Evolutionary conservation across 2,113 vertebrate species (phyloP), one percentile per base, ranked within the genome.

Genomic region (Coregonus clupeaformis): DNA sequence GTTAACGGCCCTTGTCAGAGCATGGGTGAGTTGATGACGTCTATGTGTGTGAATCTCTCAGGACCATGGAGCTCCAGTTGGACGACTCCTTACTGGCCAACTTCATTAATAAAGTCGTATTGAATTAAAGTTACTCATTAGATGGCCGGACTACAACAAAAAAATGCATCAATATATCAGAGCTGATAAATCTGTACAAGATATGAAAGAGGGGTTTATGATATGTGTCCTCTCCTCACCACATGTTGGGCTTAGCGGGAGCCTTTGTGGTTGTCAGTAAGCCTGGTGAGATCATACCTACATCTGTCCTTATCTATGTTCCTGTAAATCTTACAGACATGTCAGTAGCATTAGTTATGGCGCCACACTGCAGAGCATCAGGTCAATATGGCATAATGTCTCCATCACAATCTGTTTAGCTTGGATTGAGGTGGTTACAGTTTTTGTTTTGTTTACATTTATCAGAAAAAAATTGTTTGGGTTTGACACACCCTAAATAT

Each of bases 1-100:
- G 68, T 88, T 87, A 88, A 68, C 63, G 3, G 73, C 69, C 80
- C 67, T 67, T 79, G 84, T 83, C 84, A 83, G 87, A 76, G 79
- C 76, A 73, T 77, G 71, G 27, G 36, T 73, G 83, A 85, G 80
- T 76, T 18, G 42, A 16, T 77, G 78, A 71, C 65, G 4, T 42
- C 69, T 78, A 47, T 81, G 72, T 68, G 52, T 68, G 47, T 77
- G 22, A 74, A 7, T 29, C 0, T 69, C 66, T 77, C 47, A 27
- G 25, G 16, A 52, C 49, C 16, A 52, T 52, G 16, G 49, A 52
- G 12, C 49, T 52, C 36, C 49, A 52, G 49, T 18, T 52, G 16
- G 49, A 52, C 3, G 1, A 52, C 16, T 52, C 16, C 16, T 52
- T 52, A 49, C 47, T 49, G 47, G 47, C 47, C 3, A 2, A 16